Conservation (phyloP, 2,797 vertebrate genomes). For the Dendrocincla tyrannina region DNA sequence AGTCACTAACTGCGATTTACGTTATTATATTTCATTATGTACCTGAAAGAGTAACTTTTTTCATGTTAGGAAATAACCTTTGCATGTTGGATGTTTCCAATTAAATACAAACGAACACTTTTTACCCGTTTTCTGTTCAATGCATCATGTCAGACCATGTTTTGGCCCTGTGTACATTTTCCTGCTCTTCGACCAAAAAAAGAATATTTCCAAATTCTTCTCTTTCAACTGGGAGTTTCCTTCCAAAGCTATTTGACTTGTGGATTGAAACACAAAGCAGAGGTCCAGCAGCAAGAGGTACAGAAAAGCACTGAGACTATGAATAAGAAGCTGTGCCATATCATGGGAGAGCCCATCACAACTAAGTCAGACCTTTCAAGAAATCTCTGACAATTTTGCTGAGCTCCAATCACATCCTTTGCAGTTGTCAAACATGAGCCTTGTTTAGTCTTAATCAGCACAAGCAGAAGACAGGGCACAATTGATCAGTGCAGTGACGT, state of each 20-base stretch:
- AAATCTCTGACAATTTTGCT: not conserved
- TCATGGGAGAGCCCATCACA: not conserved
- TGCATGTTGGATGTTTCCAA: not conserved
- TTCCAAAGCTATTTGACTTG: not conserved
- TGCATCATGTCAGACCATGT: not conserved
- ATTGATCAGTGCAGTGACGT: not conserved
- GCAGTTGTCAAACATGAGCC: not conserved
- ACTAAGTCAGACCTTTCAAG: not conserved
- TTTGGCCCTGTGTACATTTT: not conserved
- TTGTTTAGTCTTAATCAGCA: not conserved
- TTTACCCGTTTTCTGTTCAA: not conserved
- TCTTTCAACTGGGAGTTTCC: conserved; percentile 10
- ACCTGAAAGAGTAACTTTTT: not conserved
- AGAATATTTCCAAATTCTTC: not conserved
- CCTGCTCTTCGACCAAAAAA: not conserved
- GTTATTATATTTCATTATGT: not conserved
- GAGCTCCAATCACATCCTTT: not conserved
- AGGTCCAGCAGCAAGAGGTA: not conserved
- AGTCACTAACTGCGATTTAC: not conserved
- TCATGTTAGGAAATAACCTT: not conserved
- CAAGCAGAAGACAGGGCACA: not conserved
- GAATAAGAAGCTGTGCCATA: not conserved
- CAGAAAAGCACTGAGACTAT: not conserved
- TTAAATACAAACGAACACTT: not conserved
- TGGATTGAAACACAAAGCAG: not conserved